Conservation (phyloP, 2,797 vertebrate species). For the Echeneis naucrates region DNA sequence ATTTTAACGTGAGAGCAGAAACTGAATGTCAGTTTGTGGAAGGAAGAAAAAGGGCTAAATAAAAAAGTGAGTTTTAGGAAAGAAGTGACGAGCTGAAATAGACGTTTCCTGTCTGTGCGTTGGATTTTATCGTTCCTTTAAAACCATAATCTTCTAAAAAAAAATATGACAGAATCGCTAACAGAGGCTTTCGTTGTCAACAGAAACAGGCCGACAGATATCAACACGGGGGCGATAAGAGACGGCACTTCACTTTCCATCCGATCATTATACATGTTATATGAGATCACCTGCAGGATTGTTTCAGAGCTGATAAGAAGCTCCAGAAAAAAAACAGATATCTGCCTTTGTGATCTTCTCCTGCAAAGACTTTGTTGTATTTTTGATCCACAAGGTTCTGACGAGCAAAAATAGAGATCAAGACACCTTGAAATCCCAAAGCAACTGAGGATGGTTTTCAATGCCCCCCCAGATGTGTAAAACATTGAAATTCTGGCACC, state of each 20-base stretch:
- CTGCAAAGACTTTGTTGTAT: conserved; percentile 49
- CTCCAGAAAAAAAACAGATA: background rate
- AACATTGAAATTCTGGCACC: conserved; percentile 53
- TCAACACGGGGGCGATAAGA: conserved; percentile 45
- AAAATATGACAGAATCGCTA: conserved; percentile 1
- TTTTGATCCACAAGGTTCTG: conserved; percentile 63
- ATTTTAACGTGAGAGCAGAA: conserved; percentile 30
- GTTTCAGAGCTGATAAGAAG: conserved; percentile 35
- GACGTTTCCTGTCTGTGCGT: background rate
- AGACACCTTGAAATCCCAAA: conserved; percentile 68
- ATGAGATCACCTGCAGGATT: conserved; percentile 27
- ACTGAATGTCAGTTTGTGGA: background rate
- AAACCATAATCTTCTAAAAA: background rate
- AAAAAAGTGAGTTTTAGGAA: no score
- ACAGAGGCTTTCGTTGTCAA: background rate
- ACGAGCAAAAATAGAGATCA: conserved; percentile 75
- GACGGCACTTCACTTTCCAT: conserved; percentile 41
- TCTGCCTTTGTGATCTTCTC: conserved; percentile 35
- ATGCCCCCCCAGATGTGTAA: conserved; percentile 26
- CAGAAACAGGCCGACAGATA: conserved; percentile 34
- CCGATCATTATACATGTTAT: conserved; percentile 33
- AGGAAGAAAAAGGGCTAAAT: no score
- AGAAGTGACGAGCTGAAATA: no score
- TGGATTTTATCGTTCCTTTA: no score
- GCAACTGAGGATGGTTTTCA: conserved; percentile 49